Evolutionary conservation across 2,888 invertebrate species (phyloP).

Genomic region (Neria commutata): DNA sequence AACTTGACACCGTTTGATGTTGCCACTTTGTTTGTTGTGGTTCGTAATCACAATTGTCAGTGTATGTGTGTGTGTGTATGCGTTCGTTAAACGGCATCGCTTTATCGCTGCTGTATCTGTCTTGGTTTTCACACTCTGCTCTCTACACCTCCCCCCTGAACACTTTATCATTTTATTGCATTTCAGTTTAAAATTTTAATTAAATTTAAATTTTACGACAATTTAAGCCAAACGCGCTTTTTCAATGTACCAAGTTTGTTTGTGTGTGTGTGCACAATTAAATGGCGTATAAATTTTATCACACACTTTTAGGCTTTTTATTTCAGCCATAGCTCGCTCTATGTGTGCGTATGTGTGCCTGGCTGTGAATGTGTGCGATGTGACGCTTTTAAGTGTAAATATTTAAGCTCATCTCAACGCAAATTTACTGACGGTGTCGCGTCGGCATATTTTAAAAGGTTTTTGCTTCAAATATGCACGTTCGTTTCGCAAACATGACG

Average conservation of each 20-base stretch:
- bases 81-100: background rate
- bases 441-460: constrained; percentile 58
- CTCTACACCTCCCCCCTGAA: background rate
- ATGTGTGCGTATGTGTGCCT: background rate
- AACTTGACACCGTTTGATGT: constrained; percentile 41
- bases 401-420: constrained; percentile 47
- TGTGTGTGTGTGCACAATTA: constrained; percentile 2
- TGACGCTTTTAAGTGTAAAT: constrained; percentile 40
- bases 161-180: background rate
- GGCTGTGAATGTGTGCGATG: constrained; percentile 13
- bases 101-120: background rate
- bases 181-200: constrained; percentile 15
- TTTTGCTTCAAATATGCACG: constrained; percentile 47
- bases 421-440: constrained; percentile 53
- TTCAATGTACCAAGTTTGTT: too few relatives aligned
- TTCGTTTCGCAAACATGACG: constrained; percentile 41
- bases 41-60: background rate
- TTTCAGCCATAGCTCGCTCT: constrained; percentile 12
- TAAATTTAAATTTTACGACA: constrained; percentile 19
- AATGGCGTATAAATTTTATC: constrained; percentile 5
- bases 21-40: background rate
- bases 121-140: background rate
- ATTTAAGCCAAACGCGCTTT: background rate
- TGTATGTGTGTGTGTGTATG: background rate
- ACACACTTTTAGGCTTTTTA: constrained; percentile 12